Evolutionary conservation across 2,797 vertebrate genomes (phyloP).

Genomic region (Gymnodraco acuticeps): DNA sequence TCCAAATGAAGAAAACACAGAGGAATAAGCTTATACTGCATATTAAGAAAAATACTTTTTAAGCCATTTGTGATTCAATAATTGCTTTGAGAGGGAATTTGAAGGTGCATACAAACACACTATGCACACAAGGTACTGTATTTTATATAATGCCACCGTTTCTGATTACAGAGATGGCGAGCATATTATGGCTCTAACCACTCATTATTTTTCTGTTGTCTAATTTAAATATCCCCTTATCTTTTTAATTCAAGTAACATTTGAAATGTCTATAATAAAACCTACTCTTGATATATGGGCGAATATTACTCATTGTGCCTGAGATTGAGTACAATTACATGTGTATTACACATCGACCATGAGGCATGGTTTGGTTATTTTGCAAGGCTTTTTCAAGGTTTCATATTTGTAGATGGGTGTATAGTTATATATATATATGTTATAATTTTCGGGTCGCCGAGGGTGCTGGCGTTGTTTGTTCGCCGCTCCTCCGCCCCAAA

Average conservation of each 20-base stretch:
- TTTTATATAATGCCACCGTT: background rate
- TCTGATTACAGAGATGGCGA: slow-evolving; percentile 17
- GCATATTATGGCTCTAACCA: background rate
- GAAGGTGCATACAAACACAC: background rate
- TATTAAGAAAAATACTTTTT: slow-evolving; percentile 6
- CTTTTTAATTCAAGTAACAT: slow-evolving; percentile 2
- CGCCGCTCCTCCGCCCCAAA: too few species aligned
- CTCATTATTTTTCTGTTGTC: slow-evolving; percentile 13
- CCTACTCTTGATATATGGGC: background rate
- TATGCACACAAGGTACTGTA: background rate
- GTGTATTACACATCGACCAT: background rate
- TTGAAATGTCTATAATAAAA: slow-evolving; percentile 2
- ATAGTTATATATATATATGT: too few species aligned
- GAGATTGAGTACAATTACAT: background rate
- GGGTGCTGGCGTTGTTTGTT: too few species aligned
- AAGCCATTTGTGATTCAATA: slow-evolving; percentile 7
- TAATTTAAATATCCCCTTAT: background rate
- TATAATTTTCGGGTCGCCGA: too few species aligned
- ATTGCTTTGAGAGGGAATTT: background rate
- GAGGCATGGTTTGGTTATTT: background rate
- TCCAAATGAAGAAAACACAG: slow-evolving; percentile 10
- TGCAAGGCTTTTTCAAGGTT: too few species aligned
- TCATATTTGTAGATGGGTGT: too few species aligned
- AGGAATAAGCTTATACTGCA: slow-evolving; percentile 6
- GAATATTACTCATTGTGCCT: background rate